Percentiles rank a stretch among this genome's conserved stretches.
phyloP scores from a whole-genome alignment of 2,113 vertebrate species.

The Tragelaphus buxtoni region DNA sequence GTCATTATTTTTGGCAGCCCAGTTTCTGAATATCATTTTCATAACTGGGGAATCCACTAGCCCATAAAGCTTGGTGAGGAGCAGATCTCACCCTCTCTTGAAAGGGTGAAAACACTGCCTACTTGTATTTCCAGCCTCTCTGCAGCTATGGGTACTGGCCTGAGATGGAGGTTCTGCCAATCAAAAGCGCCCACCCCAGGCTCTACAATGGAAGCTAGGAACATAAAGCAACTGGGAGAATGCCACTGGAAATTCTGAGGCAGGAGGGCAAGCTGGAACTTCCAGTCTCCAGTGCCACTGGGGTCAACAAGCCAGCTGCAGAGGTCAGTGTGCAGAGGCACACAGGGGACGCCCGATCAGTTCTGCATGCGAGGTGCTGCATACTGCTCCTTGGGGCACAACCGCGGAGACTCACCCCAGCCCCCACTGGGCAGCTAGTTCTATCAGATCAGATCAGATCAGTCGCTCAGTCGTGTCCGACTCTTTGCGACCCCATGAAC shows the following conservation, averaged over 20 bases:
- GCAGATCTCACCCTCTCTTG: neutral
- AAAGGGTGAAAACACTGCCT: neutral
- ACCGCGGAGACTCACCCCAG: neutral
- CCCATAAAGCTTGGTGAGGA: neutral
- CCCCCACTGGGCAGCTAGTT: neutral
- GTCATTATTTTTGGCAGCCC: neutral
- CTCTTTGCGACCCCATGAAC: too few species aligned
- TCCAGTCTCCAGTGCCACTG: neutral
- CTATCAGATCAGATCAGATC: neutral
- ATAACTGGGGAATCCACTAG: neutral
- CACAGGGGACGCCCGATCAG: accelerated
- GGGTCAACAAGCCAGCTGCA: neutral
- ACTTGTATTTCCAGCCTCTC: neutral
- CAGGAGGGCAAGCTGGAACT: neutral
- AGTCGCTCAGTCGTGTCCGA: too few species aligned
- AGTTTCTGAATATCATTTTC: neutral
- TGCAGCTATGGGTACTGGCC: neutral
- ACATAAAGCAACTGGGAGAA: neutral
- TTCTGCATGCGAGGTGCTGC: neutral
- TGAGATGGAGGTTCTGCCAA: neutral
- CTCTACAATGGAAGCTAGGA: neutral
- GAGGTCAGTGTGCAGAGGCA: neutral
- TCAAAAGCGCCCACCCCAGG: neutral
- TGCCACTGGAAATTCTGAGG: neutral
- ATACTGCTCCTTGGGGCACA: neutral